phyloP scores from a whole-genome alignment of 2,113 vertebrate species.

The Mustelus asterias region DNA sequence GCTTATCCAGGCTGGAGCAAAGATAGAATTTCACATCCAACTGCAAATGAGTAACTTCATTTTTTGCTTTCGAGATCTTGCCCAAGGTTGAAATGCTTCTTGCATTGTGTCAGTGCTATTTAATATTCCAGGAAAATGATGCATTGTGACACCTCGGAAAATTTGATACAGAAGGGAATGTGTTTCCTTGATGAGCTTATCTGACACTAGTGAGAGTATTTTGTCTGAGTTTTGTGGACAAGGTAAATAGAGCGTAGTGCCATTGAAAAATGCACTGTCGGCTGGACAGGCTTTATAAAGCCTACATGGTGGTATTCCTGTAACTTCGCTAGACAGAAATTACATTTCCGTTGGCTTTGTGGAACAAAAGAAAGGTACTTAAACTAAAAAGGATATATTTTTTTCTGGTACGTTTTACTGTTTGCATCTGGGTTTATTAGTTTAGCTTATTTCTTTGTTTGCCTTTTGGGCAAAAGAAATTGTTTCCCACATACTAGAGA shows the following conservation, averaged over 20 bases:
- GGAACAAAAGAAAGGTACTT: background rate
- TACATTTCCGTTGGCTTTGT: background rate
- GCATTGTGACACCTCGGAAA: conserved; percentile 27
- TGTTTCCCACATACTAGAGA: background rate
- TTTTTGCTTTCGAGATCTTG: background rate
- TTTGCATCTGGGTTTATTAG: background rate
- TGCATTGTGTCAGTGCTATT: conserved; percentile 21
- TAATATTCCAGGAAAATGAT: conserved; percentile 22
- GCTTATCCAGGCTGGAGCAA: background rate
- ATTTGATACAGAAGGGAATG: background rate
- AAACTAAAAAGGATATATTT: background rate
- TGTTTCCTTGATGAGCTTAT: conserved; percentile 21
- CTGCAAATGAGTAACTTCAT: background rate
- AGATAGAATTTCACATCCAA: background rate
- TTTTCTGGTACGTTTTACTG: background rate
- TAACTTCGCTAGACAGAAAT: background rate
- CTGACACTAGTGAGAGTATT: background rate
- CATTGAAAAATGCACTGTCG: background rate
- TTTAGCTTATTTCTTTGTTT: background rate
- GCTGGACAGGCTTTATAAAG: background rate
- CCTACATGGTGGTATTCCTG: background rate
- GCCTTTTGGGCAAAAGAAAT: background rate
- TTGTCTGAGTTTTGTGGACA: conserved; percentile 1
- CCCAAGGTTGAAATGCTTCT: background rate
- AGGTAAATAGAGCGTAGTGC: conserved; percentile 2